Evolutionary conservation across 2,888 invertebrate species (phyloP).

Genomic region (Ephialtes manifestator): DNA sequence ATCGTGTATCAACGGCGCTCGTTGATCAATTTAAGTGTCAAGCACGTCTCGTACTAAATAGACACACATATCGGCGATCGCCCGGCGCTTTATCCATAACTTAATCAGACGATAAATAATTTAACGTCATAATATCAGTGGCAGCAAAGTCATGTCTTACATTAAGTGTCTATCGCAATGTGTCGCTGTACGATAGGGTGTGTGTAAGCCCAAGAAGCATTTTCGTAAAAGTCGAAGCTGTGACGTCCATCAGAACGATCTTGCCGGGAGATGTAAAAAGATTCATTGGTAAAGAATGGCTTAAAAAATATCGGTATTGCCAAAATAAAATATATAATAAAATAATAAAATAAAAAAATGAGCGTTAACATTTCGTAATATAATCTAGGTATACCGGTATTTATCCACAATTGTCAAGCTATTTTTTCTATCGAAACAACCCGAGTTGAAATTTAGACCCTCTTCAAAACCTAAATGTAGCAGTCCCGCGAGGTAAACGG

Average conservation of each 20-base stretch:
- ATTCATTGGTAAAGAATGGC: too few relatives aligned
- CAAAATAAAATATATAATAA: too few relatives aligned
- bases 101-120: slow-evolving; percentile 81
- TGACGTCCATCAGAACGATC: slow-evolving; percentile 65
- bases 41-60: slow-evolving; percentile 1
- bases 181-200: not conserved
- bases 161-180: slow-evolving; percentile 33
- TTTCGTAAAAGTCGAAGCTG: slow-evolving; percentile 44
- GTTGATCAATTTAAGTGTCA: slow-evolving; percentile 55
- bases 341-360: too few relatives aligned
- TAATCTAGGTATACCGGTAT: too few relatives aligned
- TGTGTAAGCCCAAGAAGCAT: not conserved
- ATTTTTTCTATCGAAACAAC: too few relatives aligned
- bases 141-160: slow-evolving; percentile 73
- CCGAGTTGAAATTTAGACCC: too few relatives aligned
- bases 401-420: too few relatives aligned
- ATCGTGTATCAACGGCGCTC: slow-evolving; percentile 18
- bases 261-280: slow-evolving; percentile 80
- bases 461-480: too few relatives aligned
- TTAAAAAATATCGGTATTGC: too few relatives aligned
- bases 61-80: slow-evolving; percentile 61
- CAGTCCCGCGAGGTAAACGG: too few relatives aligned
- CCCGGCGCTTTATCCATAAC: slow-evolving; percentile 79
- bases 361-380: too few relatives aligned
- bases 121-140: slow-evolving; percentile 80